Base-by-base conservation (phyloP, 1,140 invertebrate species). In the Drosophila melanogaster region DNA sequence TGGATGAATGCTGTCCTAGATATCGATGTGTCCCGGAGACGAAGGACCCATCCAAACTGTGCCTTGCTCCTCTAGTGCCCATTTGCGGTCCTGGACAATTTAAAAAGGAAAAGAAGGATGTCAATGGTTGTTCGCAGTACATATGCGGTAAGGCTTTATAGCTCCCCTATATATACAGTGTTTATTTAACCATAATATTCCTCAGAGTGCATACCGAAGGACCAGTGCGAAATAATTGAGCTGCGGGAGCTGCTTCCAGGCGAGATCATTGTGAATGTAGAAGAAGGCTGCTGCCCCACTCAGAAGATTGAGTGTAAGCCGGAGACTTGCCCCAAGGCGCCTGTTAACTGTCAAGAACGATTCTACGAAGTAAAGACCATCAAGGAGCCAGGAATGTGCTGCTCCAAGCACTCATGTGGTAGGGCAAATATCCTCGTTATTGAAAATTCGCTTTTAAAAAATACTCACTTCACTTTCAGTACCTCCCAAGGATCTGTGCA, bases 71-170 rank as follows among this genome's bases (percentile, higher is more conserved):
- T 0, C 93, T 94, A 65, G 94, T 95, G 84, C 94, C 95, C n/a
- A 91, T 93, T 14, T 96, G 96, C 77, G 95, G 95, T 2, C 94
- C 93, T 61, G 95, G 95, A 2, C 96, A 97, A 89, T 92, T 93
- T 1, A 93, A 95, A 59, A 96, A 96, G 84, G 86, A 94, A 33
- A 94, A 94, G 50, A 94, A 91, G 1, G 94, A 92, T 50, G 35
- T 93, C 3, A 93, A 94, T 77, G 94, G 94, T 40, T 96, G 95
- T 89, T 93, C 94, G 24, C 94, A 95, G 77, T 96, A 94, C 72
- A 94, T 96, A 67, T 96, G 96, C 78, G 94, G 95, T 96, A 90
- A 86, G 93, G 91, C 15, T 30, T 8, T 41, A 5, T 8, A 8
- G 30, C 3, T 1, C 30, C 0, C n/a, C 4, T 1, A 3, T 3